Evolutionary conservation across 1,140 invertebrate species (phyloP).

Genomic region (Drosophila mojavensis): DNA sequence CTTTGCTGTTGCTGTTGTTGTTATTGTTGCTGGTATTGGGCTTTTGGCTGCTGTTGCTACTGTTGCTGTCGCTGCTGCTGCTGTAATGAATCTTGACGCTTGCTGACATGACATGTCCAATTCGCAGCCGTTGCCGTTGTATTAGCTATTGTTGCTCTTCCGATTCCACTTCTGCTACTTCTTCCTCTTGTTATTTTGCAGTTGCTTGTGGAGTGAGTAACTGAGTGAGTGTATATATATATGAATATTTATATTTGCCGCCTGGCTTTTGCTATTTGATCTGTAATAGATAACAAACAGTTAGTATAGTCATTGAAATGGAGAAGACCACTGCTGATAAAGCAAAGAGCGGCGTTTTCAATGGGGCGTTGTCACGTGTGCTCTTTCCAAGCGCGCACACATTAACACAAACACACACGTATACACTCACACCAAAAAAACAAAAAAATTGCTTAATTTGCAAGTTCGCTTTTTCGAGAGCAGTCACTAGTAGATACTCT

Average conservation of each 20-base stretch:
- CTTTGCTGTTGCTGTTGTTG: conserved; percentile 36
- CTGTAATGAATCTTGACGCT: conserved; percentile 74
- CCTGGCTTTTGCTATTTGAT: conserved; percentile 55
- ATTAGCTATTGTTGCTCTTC: conserved; percentile 26
- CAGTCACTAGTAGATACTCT: too few species aligned
- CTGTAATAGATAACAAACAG: conserved; percentile 50
- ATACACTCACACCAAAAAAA: neutral
- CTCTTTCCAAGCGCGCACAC: conserved; percentile 50
- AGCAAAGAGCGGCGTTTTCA: conserved; percentile 25
- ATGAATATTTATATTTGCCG: conserved; percentile 14
- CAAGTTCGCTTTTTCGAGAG: too few species aligned
- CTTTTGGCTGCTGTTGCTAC: conserved; percentile 53
- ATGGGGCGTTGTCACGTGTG: conserved; percentile 75
- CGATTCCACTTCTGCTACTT: conserved; percentile 4
- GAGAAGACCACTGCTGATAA: conserved; percentile 33
- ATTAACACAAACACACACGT: conserved; percentile 2
- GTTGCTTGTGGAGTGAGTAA: conserved; percentile 15
- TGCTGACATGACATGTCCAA: conserved; percentile 84
- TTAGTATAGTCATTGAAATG: conserved; percentile 41
- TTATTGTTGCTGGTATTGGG: conserved; percentile 37
- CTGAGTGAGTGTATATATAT: conserved; percentile 12
- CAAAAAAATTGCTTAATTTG: too few species aligned
- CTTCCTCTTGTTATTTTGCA: conserved; percentile 22
- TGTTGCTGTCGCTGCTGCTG: conserved; percentile 45
- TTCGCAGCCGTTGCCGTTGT: conserved; percentile 69